A percentile compares a stretch with the other conserved stretches of the same genome.
Conservation (phyloP, 2,797 vertebrate genomes). For the Myotis vivesi region DNA sequence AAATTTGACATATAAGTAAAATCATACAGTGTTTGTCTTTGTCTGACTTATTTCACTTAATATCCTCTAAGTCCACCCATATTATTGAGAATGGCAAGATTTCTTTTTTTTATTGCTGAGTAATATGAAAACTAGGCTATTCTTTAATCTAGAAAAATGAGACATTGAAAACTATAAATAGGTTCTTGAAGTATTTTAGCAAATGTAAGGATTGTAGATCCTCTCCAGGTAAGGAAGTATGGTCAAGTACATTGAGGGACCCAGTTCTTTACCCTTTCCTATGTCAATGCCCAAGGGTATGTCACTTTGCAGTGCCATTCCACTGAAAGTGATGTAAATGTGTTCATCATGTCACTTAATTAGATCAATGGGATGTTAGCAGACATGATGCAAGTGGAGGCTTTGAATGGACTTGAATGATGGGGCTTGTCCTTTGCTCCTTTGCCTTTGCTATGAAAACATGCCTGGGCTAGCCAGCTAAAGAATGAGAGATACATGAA, state of each 20-base stretch:
- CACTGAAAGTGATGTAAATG: neutral
- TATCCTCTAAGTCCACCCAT: neutral
- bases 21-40: neutral
- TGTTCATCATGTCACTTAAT: neutral
- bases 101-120: neutral
- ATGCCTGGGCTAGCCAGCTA: neutral
- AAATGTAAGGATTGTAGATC: neutral
- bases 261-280: neutral
- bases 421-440: neutral
- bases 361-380: neutral
- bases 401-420: neutral
- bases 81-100: neutral
- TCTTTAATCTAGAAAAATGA: constrained; percentile 42
- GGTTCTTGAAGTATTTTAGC: neutral
- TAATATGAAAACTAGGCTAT: neutral
- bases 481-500: neutral
- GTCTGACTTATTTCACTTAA: neutral
- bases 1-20: neutral
- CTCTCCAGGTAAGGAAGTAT: neutral
- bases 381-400: neutral
- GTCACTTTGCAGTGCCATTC: neutral
- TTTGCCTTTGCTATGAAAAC: constrained; percentile 31
- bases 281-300: neutral
- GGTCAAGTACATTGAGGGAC: neutral
- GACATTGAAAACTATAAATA: neutral